Evolutionary conservation across 1,140 invertebrate species (phyloP), one percentile per base, ranked within the genome.

Genomic region (Drosophila nigromelanica): DNA sequence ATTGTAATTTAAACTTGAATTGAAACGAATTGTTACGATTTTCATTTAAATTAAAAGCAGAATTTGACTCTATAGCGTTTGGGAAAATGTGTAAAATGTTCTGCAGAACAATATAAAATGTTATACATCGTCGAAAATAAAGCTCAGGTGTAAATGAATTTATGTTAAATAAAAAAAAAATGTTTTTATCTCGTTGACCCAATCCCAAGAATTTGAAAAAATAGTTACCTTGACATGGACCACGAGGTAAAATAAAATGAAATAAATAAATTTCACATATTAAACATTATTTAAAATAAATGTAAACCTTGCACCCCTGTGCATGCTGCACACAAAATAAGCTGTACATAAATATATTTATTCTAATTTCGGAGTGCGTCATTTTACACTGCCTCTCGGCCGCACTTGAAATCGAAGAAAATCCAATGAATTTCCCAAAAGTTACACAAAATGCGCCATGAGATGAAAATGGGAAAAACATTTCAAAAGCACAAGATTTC

Each of bases 401-500:
- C 58, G 70, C 60, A 63, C 43, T 64, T 58, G 56, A 73, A 77
- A 58, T 58, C 71, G 59, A 64, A 64, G 30, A 12, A 77, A 78
- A 58, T 54, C 47, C 63, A 68, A 81, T 63, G 52, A 64, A 77
- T 74, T 43, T 12, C 37, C 47, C 39, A 30, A 50, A 40, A 42
- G 37, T 39, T 35, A n/a, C 54, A 18, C 30, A 62, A 37, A 48
- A 35, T 50, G 35, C 33, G 60, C 39, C 58, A 47, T 35, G 7
- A 40, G 24, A 33, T 48, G 54, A 58, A 54, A 75, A 62, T 76
- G 63, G 51, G 50, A 64, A 72, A 64, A 86, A 51, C 66, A 66
- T 75, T 86, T 83, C 68, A 83, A 60, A 54, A 66, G 76, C 50
- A 63, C 45, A 72, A 61, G 72, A 86, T 68, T 71, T 58, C 69